Conservation (phyloP, 2,113 vertebrate species). For the Telmatochromis sp. region DNA sequence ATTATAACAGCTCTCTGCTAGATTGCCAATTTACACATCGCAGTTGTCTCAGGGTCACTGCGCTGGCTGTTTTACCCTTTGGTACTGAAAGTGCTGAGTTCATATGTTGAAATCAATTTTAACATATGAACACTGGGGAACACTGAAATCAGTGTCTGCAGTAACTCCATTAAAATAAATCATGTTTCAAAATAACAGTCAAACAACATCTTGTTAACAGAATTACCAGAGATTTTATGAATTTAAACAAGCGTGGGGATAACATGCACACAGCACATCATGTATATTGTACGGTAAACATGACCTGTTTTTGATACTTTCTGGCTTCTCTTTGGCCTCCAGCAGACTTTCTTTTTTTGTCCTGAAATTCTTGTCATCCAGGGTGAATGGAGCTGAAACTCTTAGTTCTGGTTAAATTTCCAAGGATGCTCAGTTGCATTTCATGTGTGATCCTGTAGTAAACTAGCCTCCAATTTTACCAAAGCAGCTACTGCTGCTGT, state of each 20-base stretch:
- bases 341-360: not conserved
- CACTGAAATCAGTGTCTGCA: not conserved
- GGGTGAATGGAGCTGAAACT: not conserved
- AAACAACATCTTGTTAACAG: not conserved
- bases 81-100: not conserved
- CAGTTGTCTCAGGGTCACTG: not conserved
- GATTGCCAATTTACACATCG: not conserved
- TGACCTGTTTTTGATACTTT: not conserved
- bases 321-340: not conserved
- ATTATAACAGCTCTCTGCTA: not conserved
- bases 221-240: not conserved
- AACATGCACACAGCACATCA: not conserved
- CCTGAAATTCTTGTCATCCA: not conserved
- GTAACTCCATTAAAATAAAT: not conserved
- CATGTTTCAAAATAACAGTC: not conserved
- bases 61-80: not conserved
- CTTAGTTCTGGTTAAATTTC: not conserved
- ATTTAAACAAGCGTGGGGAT: not conserved
- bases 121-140: not conserved
- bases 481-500: not conserved
- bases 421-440: not conserved
- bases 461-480: not conserved
- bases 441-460: not conserved
- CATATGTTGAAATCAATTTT: not conserved
- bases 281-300: not conserved